Percentiles rank a stretch among this genome's conserved stretches.
These are phyloP conservation scores for Trachemys scripta DNA, from an alignment of 2,113 vertebrate genomes.

Conservation along the genomic window DNA sequence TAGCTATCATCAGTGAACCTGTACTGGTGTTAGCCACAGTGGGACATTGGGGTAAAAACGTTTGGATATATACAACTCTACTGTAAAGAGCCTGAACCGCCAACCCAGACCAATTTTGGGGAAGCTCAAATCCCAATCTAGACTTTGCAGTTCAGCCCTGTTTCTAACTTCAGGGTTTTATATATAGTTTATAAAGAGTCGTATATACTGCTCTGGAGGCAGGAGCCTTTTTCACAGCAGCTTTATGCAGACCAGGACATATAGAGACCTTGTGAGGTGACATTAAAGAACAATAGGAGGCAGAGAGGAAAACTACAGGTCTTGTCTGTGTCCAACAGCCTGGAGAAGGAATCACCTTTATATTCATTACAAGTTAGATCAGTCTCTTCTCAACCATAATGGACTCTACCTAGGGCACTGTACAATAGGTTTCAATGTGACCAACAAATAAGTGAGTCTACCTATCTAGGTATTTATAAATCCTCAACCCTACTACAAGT, in stretches of 20 bases:
- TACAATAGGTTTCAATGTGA: neutral
- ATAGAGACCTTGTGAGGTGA: too few species aligned
- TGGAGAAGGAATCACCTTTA: too few species aligned
- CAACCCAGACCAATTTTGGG: neutral
- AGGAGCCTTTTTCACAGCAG: neutral
- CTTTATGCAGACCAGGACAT: neutral
- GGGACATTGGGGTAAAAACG: too few species aligned
- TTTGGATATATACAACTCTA: neutral
- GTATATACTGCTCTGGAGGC: neutral
- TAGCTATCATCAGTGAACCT: neutral
- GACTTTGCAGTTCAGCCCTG: too few species aligned
- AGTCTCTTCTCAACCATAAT: neutral
- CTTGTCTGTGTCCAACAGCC: neutral
- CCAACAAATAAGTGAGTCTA: neutral
- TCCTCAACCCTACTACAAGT: neutral
- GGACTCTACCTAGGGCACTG: too few species aligned
- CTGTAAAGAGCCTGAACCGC: neutral
- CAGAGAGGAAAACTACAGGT: neutral
- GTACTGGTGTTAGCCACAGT: rapidly evolving
- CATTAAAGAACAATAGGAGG: neutral
- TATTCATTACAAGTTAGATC: too few species aligned
- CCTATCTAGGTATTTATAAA: neutral
- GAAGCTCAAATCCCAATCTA: too few species aligned
- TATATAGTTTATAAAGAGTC: too few species aligned
- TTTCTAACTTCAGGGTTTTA: too few species aligned